These are phyloP conservation scores for Halcyon malimbica DNA, from an alignment of 2,113 vertebrate genomes.

Conservation along the genomic window DNA sequence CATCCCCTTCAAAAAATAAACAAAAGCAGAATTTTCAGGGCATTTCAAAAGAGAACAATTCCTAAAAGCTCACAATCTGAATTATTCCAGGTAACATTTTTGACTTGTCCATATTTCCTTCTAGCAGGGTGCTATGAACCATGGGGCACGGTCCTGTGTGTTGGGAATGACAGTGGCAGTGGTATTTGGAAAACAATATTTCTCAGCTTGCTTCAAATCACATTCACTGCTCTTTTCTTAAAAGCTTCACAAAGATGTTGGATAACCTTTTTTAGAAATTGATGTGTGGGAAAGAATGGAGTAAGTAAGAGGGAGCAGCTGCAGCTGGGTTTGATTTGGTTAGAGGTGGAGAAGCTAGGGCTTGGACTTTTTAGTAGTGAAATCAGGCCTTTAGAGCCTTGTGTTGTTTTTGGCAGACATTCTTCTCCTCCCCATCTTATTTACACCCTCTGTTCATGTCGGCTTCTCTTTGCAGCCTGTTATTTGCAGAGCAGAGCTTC, in stretches of 20 bases:
- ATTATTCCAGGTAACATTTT: background rate
- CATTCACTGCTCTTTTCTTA: background rate
- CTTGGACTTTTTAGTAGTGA: conserved; percentile 46
- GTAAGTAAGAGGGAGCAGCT: conserved; percentile 28
- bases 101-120: background rate
- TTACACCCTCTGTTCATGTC: conserved; percentile 50
- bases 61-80: background rate
- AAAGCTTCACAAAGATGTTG: conserved; percentile 3
- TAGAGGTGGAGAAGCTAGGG: conserved; percentile 20
- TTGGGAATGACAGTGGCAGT: background rate
- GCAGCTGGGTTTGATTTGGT: background rate
- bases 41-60: background rate
- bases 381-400: conserved; percentile 50
- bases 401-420: conserved; percentile 62
- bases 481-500: conserved; percentile 64
- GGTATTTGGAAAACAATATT: background rate
- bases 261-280: conserved; percentile 12
- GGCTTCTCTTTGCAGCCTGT: conserved; percentile 56
- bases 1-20: background rate
- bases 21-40: background rate
- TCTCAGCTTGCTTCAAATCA: background rate
- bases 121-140: background rate
- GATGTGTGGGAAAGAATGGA: conserved; percentile 21
- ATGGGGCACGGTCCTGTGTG: rapidly evolving
- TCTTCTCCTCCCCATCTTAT: conserved; percentile 47